Evolutionary conservation across 2,113 vertebrate species (phyloP), one percentile per base, ranked within the genome.

Genomic region (Heterotis niloticus): DNA sequence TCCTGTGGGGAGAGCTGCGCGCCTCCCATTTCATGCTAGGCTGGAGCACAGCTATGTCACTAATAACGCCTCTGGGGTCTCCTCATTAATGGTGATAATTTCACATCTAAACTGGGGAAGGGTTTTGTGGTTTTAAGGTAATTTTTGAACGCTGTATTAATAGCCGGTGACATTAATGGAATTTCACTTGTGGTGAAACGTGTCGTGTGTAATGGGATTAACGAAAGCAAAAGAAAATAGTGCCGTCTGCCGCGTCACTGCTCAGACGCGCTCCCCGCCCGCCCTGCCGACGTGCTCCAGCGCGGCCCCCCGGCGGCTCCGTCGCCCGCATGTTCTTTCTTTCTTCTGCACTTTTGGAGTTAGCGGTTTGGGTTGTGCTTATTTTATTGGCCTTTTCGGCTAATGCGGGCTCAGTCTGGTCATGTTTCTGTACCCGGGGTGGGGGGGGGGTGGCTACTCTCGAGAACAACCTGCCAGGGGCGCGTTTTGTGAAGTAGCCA

Each of bases 31-130:
- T 73, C 62, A 79, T 64, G 44, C 60, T n/a, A 73, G 75, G 71
- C 23, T 51, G 44, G n/a, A 74, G 74, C 28, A 64, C 82, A 64
- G 79, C 83, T 80, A 84, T 86, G 82, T 81, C 59, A 79, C 80
- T 87, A 85, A 88, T 89, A 84, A 85, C 78, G 74, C 82, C 87
- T 86, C 11, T 12, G 82, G 85, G 86, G 78, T 60, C 60, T 13
- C 77, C 71, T 79, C 81, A 79, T 85, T 81, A 87, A 75, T 18
- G 4, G 7, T 51, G 56, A 84, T 88, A 78, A 87, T 86, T 85
- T 81, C 64, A 79, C 78, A 69, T 78, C 34, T 70, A 44, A 80
- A 82, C 68, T 34, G 52, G 77, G 82, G 67, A 12, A 77, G 71
- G 79, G 75, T 75, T 67, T n/a, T 57, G 28, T n/a, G 28, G 57